These are phyloP conservation scores for Todiramphus saurophagus DNA, from an alignment of 2,113 vertebrate species.

Conservation along the genomic window DNA sequence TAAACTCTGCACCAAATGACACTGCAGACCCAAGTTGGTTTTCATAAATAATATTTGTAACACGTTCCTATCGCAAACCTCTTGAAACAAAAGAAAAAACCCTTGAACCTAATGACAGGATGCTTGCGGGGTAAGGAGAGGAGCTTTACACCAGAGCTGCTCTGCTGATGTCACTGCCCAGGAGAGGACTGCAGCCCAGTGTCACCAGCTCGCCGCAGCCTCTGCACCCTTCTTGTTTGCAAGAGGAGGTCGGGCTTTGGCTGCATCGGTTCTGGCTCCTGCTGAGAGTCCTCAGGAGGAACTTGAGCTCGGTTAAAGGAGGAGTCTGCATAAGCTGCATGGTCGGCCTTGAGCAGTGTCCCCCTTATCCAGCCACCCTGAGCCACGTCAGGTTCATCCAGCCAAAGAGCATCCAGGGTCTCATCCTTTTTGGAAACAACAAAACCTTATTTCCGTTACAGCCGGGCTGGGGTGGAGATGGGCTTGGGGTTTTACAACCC, in stretches of 20 bases:
- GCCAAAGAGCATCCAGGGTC: not conserved
- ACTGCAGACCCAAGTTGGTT: not conserved
- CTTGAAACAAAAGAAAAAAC: not conserved
- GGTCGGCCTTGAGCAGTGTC: accelerated
- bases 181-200: not conserved
- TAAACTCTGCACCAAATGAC: not conserved
- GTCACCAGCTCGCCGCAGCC: not conserved
- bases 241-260: not conserved
- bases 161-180: not conserved
- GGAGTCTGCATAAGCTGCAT: not conserved
- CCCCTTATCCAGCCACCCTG: not conserved
- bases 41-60: not conserved
- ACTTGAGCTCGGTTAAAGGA: not conserved
- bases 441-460: not conserved
- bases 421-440: not conserved
- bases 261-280: not conserved
- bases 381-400: not conserved
- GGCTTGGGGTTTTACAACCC: not conserved
- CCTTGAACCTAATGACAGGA: not conserved
- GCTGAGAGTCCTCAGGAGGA: not conserved
- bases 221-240: not conserved
- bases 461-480: not conserved
- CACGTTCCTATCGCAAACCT: not conserved
- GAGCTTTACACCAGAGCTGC: not conserved
- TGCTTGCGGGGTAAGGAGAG: not conserved